A percentile compares a stretch with the other conserved stretches of the same genome.
phyloP scores from a whole-genome alignment of 2,797 vertebrate species.

The Acanthiza pusilla region DNA sequence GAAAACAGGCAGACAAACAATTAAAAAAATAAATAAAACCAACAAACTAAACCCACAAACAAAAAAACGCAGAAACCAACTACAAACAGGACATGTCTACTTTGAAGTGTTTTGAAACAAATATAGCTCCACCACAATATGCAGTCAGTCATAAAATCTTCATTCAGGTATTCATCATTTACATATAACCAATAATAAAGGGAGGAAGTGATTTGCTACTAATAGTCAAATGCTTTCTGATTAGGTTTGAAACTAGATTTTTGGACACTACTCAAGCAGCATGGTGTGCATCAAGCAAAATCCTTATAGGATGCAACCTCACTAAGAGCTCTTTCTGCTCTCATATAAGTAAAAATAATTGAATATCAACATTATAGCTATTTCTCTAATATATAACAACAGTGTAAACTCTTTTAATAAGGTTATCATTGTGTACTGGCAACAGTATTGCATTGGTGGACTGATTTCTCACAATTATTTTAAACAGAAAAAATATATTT shows the following conservation, averaged over 20 bases:
- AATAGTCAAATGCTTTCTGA: background rate
- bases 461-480: background rate
- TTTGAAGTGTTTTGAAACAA: background rate
- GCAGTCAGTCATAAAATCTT: background rate
- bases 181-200: background rate
- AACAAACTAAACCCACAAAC: background rate
- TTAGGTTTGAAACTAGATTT: background rate
- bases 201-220: background rate
- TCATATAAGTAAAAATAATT: background rate
- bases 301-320: background rate
- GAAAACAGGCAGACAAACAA: background rate
- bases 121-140: background rate
- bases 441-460: background rate
- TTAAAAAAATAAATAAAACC: background rate
- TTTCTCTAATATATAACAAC: background rate
- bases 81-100: background rate
- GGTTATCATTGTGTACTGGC: too few relatives aligned
- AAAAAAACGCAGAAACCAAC: background rate
- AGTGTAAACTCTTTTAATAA: background rate
- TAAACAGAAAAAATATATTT: background rate
- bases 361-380: background rate
- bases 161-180: background rate
- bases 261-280: background rate
- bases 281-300: background rate
- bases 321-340: background rate